Evolutionary conservation across 2,113 vertebrate species (phyloP).

Genomic region (Diadophis punctatus): DNA sequence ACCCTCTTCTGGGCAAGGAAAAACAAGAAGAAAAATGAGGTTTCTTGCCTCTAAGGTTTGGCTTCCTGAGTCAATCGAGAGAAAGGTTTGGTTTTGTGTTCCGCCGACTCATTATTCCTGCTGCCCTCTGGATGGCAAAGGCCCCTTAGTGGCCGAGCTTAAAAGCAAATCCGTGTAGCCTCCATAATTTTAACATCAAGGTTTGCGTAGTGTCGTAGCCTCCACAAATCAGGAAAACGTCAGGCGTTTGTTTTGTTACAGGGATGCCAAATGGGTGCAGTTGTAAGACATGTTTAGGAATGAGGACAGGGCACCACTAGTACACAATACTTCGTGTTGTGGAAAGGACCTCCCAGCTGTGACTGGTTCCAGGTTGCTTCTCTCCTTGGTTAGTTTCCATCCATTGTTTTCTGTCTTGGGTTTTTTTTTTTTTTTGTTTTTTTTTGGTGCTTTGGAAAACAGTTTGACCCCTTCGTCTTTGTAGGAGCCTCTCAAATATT

Average conservation of each 20-base stretch:
- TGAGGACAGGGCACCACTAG: not conserved
- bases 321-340: not conserved
- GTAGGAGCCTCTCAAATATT: no score
- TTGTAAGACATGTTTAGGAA: not conserved
- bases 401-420: no score
- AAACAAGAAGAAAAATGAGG: constrained; percentile 40
- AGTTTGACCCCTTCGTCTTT: no score
- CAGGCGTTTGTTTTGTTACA: not conserved
- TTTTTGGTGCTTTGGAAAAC: no score
- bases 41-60: constrained; percentile 32
- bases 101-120: constrained; percentile 49
- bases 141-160: constrained; percentile 29
- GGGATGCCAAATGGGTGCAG: not conserved
- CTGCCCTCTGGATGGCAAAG: constrained; percentile 8
- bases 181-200: constrained; percentile 16
- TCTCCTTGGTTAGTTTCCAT: no score
- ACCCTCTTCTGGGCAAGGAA: constrained; percentile 31
- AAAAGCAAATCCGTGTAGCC: constrained; percentile 47
- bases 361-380: no score
- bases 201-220: constrained; percentile 50
- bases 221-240: constrained; percentile 35
- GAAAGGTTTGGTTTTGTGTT: constrained; percentile 35
- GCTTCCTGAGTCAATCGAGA: constrained; percentile 50
- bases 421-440: no score
- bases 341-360: no score